These are phyloP conservation scores for Saccostrea echinata DNA, from an alignment of 1,140 invertebrate genomes.

Conservation along the genomic window DNA sequence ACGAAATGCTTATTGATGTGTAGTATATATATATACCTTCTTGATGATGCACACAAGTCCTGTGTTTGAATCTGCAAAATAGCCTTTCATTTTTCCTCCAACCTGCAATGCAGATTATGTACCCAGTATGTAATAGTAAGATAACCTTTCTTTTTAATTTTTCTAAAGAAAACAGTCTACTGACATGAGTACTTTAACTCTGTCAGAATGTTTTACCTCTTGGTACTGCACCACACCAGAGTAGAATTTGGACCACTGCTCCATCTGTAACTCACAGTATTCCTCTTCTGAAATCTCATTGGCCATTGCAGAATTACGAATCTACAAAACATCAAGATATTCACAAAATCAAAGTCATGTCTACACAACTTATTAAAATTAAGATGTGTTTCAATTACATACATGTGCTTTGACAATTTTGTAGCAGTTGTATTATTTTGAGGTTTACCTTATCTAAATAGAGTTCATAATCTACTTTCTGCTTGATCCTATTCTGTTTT, in stretches of 20 bases:
- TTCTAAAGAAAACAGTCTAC: too few relatives aligned
- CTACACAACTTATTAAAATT: too few relatives aligned
- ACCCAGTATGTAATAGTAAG: not conserved
- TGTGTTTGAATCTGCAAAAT: constrained; percentile 78
- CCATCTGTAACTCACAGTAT: constrained; percentile 86
- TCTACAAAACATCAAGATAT: constrained; percentile 79
- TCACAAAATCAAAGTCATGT: too few relatives aligned
- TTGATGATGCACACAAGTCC: constrained; percentile 80
- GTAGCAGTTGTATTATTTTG: too few relatives aligned
- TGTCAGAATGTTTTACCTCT: constrained; percentile 73
- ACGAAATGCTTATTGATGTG: too few relatives aligned
- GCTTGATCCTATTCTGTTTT: too few relatives aligned
- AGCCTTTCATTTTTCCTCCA: constrained; percentile 80
- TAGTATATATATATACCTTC: constrained; percentile 69
- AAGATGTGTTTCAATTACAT: too few relatives aligned
- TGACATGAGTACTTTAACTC: too few relatives aligned
- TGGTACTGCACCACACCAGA: constrained; percentile 95
- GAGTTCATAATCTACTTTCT: too few relatives aligned
- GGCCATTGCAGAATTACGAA: constrained; percentile 82
- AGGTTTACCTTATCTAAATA: too few relatives aligned
- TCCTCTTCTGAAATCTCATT: constrained; percentile 87
- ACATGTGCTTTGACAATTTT: too few relatives aligned
- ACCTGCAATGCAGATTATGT: constrained; percentile 63
- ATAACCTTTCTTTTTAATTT: too few relatives aligned
- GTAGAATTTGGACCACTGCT: constrained; percentile 94